Evolutionary conservation across 2,888 invertebrate species (phyloP).

Genomic region (Drosophila hamatofila): DNA sequence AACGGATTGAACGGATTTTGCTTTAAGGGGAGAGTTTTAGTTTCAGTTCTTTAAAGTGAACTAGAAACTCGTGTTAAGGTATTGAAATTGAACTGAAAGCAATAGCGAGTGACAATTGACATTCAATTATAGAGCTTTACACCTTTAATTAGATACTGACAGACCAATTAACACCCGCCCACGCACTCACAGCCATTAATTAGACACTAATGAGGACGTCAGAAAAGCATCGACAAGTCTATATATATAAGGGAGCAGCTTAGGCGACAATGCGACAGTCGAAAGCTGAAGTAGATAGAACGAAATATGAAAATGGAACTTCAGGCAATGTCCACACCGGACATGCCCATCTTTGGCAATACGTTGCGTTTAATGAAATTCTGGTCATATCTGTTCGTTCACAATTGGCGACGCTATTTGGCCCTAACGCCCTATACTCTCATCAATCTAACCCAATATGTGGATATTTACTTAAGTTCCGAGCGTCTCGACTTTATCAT

Average conservation of each 20-base stretch:
- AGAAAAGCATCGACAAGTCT: neutral
- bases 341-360: conserved; percentile 72
- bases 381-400: conserved; percentile 76
- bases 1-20: no score
- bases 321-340: conserved; percentile 58
- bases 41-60: no score
- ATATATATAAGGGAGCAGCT: conserved; percentile 38
- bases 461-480: conserved; percentile 73
- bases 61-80: no score
- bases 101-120: neutral
- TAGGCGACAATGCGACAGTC: neutral
- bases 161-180: conserved; percentile 57
- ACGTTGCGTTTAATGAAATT: conserved; percentile 77
- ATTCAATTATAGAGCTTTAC: conserved; percentile 30
- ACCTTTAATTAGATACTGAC: conserved; percentile 42
- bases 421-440: conserved; percentile 66
- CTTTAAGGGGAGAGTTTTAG: no score
- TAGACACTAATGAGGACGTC: conserved; percentile 49
- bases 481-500: conserved; percentile 74
- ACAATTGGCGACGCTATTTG: conserved; percentile 82
- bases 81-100: no score
- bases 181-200: conserved; percentile 51
- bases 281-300: neutral
- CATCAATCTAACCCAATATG: conserved; percentile 70
- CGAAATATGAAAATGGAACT: conserved; percentile 39